Evolutionary conservation across 2,888 invertebrate genomes (phyloP), one percentile per base, ranked within the genome.

Genomic region (Lasioglossum calceatum): DNA sequence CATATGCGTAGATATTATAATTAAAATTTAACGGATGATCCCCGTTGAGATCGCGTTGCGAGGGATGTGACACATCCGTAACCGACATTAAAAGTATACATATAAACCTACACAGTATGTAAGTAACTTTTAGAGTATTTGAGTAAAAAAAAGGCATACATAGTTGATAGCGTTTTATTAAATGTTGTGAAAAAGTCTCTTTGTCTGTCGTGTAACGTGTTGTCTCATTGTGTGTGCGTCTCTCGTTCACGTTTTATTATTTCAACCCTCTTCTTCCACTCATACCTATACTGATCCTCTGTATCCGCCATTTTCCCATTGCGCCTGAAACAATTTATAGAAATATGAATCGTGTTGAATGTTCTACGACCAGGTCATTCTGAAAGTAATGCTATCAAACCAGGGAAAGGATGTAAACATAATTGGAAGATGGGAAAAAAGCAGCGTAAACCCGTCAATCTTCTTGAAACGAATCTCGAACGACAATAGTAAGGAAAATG

Each of bases 121-220:
- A 94, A 94, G 94, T 94, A 93, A 93, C 93, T 94, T 94, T 94
- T 94, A 94, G 94, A 94, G 91, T 93, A 94, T 94, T 94, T 94
- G 92, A 94, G 93, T 94, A 94, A 94, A 94, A 94, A 94, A 94
- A 94, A 54, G 90, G 91, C 93, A 93, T 95, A 93, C 92, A 93
- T 95, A 95, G 94, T 94, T 94, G 93, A 94, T 95, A 95, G 94
- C 91, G 94, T 95, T 95, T 95, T 95, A 95, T 95, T 95, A 94
- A 95, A 95, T 94, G 95, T 95, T 95, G 89, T 90, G 91, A 86
- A 89, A 89, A 91, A 91, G 92, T 90, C 85, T 90, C 77, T 91
- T 39, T 82, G 81, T 90, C 88, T 91, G 77, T 85, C 82, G 90
- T 91, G 83, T 91, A 89, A 91, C 85, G 88, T 91, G 82, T 86